Evolutionary conservation across 2,113 vertebrate species (phyloP), one percentile per base, ranked within the genome.

Genomic region (Cheirogaleus medius): DNA sequence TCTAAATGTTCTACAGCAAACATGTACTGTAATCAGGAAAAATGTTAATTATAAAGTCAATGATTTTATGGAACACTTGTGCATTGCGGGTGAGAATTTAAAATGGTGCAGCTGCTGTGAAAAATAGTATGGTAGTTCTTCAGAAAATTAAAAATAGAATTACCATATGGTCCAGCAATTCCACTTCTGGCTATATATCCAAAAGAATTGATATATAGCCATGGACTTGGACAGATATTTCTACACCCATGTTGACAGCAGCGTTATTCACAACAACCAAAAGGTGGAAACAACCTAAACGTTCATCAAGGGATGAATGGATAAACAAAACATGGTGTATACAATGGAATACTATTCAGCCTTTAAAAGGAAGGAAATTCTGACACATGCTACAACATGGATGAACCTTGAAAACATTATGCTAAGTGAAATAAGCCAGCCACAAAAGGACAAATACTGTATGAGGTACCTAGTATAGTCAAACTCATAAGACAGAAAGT

Each of bases 91-190:
- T 64, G 12, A 44, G 66, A 63, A 80, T 82, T 58, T n/a, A 77
- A 96, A 87, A 87, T 49, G 13, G 63, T 82, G 12, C 93, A 63
- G 29, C 83, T 60, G 64, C 37, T 93, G 52, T 63, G 64, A 32
- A 80, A 92, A 93, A 60, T 17, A 69, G 15, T 73, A 82, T 91
- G 49, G 64, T n/a, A 15, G 8, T 49, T n/a, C 54, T n/a, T 77
- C 49, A 81, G 87, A 90, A 95, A 49, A 58, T 52, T 58, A 87
- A 96, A 73, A 80, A 60, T 21, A 73, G 87, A 73, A 83, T 93
- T 91, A 66, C 27, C 25, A n/a, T 47, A 86, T 42, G 80, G 90
- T 29, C 54, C 76, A 87, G 60, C 20, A 58, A 71, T 71, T 73
- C 63, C 37, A 68, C n/a, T 85, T 74, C 56, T 83, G 68, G 27